A percentile compares a stretch with the other conserved stretches of the same genome.
Evolutionary conservation across 2,113 vertebrate genomes (phyloP).

Genomic region (Heterotis niloticus): DNA sequence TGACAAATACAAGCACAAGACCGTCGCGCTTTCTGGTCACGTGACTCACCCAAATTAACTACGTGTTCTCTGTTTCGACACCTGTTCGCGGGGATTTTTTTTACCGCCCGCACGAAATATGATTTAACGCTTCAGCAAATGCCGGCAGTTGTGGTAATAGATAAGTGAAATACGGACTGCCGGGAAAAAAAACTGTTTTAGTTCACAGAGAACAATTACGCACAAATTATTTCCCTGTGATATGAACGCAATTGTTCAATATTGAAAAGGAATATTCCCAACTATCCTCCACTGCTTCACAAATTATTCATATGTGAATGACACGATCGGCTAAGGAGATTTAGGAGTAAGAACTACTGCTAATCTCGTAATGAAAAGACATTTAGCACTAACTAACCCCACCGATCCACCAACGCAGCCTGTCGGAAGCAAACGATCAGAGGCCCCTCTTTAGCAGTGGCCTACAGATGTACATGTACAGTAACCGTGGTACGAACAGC

Average conservation of each 20-base stretch:
- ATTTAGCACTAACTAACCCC: no score
- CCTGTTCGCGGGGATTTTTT: background rate
- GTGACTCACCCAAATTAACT: no score
- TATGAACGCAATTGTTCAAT: constrained; percentile 3
- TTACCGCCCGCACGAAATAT: constrained; percentile 33
- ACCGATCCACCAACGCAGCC: no score
- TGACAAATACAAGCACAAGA: background rate
- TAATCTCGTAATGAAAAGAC: background rate
- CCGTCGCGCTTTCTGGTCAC: background rate
- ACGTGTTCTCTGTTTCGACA: background rate
- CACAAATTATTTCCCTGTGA: constrained; percentile 11
- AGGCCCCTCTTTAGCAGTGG: no score
- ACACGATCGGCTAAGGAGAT: background rate
- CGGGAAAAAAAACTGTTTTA: constrained; percentile 36
- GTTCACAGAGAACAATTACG: constrained; percentile 32
- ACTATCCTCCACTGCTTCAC: constrained; percentile 21
- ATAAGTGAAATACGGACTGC: background rate
- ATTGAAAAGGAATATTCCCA: constrained; percentile 15
- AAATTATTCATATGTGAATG: constrained; percentile 6
- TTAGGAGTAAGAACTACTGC: background rate
- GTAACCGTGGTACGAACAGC: no score
- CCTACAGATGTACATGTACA: no score
- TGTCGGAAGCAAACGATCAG: no score
- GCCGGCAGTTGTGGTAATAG: constrained; percentile 25
- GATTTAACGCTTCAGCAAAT: constrained; percentile 39